Base-by-base conservation (phyloP, 1,140 invertebrate species). In the Fopius arisanus region DNA sequence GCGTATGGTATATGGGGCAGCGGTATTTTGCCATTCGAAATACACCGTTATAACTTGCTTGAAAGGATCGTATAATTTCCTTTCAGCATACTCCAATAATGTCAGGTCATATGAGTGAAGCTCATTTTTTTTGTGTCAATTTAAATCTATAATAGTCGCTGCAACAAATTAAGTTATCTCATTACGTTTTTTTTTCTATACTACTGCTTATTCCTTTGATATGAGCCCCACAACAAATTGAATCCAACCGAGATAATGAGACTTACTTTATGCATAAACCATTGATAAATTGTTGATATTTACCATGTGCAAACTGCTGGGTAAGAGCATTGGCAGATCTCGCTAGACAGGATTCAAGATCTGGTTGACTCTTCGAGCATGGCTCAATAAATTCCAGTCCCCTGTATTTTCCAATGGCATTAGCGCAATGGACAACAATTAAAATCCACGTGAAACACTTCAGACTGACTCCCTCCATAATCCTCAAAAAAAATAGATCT, bases 301-400 rank as follows among this genome's bases (percentile, higher is more conserved):
- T 77, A 89, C 91, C 91, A 72, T 84, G 75, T 72, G 91, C 90
- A 71, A 95, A 90, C 77, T 92, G 90, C 67, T 92, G 90, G 1
- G 92, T 90, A 26, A 95, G 88, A 68, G 89, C 88, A 81, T 95
- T 95, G 71, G 93, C 93, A 19, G 92, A 92, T 73, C 90, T 90
- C 14, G 91, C 89, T 3, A 95, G 85, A 78, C 94, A 95, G 9
- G 89, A 87, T 77, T 95, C 94, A 0, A 95, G 85, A n/a, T 92
- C 87, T 0, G 91, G 90, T 80, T 94, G 92, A 59, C 87, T 85
- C 78, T 88, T 90, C 0, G 91, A 90, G 79, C 94, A 95, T 69
- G 92, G 89, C 70, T 92, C 90, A n/a, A 94, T 77, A 78, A 91
- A 93, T 70, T 88, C 87, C 0, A 87, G 69, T 51, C 85, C 85